Conservation (phyloP, 1,140 invertebrate species). For the Hypothenemus hampei region DNA sequence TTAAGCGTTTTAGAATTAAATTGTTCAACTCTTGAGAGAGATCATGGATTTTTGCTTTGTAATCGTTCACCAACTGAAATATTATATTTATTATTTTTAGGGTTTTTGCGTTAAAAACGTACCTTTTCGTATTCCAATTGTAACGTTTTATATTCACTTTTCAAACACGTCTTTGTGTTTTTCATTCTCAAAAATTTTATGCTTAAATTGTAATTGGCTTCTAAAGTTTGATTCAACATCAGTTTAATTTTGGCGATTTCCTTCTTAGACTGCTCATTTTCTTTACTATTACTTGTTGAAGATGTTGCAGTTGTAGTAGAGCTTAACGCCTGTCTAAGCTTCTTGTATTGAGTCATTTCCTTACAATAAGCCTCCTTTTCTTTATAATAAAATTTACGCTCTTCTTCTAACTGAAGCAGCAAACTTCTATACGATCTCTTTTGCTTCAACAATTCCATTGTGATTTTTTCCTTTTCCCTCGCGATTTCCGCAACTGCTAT, state of each 20-base stretch:
- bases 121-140: constrained; percentile 36
- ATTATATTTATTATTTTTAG: constrained; percentile 2
- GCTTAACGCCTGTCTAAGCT: constrained; percentile 35
- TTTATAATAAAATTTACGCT: constrained; percentile 42
- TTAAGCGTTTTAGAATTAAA: constrained; percentile 36
- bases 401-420: constrained; percentile 41
- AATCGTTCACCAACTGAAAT: constrained; percentile 33
- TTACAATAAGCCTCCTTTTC: constrained; percentile 42
- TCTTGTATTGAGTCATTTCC: constrained; percentile 42
- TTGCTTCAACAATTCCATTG: constrained; percentile 36
- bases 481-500: constrained; percentile 34
- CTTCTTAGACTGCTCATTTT: constrained; percentile 21
- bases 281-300: too few relatives aligned
- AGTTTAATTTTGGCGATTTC: constrained; percentile 38
- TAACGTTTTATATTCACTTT: constrained; percentile 33
- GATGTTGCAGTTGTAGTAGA: constrained; percentile 11
- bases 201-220: constrained; percentile 45
- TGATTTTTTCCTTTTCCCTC: constrained; percentile 38
- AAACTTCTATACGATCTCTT: constrained; percentile 37
- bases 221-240: constrained; percentile 41
- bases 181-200: constrained; percentile 46
- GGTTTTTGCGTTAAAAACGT: constrained; percentile 3
- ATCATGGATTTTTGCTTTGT: constrained; percentile 34
- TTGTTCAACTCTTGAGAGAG: constrained; percentile 33
- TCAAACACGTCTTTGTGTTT: constrained; percentile 40